Evolutionary conservation across 2,113 vertebrate species (phyloP), one percentile per base, ranked within the genome.

Genomic region (Albula goreensis): DNA sequence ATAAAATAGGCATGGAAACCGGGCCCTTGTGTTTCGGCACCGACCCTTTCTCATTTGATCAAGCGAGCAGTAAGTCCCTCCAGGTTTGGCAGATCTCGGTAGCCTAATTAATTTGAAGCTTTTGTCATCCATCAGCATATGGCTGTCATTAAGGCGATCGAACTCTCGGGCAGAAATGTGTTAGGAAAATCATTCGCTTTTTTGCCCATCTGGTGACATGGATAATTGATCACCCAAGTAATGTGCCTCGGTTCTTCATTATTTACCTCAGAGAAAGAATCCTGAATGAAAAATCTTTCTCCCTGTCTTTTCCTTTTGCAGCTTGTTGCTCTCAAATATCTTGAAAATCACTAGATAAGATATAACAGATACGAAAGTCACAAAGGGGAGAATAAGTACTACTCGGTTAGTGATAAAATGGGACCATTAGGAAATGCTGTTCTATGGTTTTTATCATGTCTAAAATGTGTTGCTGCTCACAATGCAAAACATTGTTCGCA

Each of bases 181-280:
- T 92, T 93, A 88, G 83, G 57, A 88, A 91, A 91, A 91, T 92
- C 85, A 48, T 91, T 89, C 83, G 83, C 51, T 89, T 91, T 91
- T 92, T 88, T 74, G 91, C 91, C 93, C 93, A 94, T 95, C 92
- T 90, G 89, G 89, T 95, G 94, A 93, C 92, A 95, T 92, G 88
- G 93, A 95, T 94, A 95, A 95, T 94, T 94, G 93, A 95, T 96
- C 92, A 94, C 90, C 91, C 91, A 90, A 91, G 90, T 90, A 89
- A 92, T 91, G 89, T 90, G 90, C 88, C 88, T 93, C 89, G 86
- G 83, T 92, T 94, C 88, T 90, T 94, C 91, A 93, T 95, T 94
- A 93, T 93, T 93, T 93, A 93, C 90, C 90, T 89, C 57, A 53
- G 52, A 86, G 92, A 87, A 92, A 89, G 83, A 90, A 84, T 85